Conservation (phyloP, 2,113 vertebrate species). For the Neolamprologus fasciatus region DNA sequence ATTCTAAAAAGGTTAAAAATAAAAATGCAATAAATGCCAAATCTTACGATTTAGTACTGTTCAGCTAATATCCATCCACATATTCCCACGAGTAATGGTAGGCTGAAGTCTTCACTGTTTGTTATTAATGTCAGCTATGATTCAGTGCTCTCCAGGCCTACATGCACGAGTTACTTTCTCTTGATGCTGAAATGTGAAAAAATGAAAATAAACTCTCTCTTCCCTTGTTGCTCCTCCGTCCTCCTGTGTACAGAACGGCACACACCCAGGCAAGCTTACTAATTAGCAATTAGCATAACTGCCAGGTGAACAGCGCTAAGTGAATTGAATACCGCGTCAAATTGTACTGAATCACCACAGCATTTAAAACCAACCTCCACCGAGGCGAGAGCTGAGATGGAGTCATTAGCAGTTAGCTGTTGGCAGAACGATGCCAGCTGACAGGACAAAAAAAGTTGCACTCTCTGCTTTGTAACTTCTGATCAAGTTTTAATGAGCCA, state of each 20-base stretch:
- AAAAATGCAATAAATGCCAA: not conserved
- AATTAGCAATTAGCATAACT: not conserved
- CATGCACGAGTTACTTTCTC: not conserved
- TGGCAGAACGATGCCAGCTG: not conserved
- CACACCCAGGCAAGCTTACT: not conserved
- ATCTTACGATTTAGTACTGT: not conserved
- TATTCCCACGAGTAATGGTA: not conserved
- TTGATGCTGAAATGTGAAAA: not conserved
- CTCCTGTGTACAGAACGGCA: not conserved
- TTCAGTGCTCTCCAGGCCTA: not conserved
- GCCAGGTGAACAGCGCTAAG: not conserved
- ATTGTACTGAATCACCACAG: not conserved
- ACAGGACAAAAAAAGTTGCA: not conserved
- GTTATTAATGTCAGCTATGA: not conserved
- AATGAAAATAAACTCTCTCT: not conserved
- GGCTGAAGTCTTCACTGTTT: not conserved
- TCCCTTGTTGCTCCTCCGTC: not conserved
- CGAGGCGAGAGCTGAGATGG: not conserved
- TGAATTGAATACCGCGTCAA: not conserved
- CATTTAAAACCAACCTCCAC: not conserved
- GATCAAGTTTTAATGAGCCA: not conserved
- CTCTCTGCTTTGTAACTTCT: not conserved
- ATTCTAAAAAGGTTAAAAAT: not conserved
- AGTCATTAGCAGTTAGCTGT: not conserved
- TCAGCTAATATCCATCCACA: not conserved